Base-by-base conservation (phyloP, 2,888 invertebrate species). In the Dorcus parallelipipedus region DNA sequence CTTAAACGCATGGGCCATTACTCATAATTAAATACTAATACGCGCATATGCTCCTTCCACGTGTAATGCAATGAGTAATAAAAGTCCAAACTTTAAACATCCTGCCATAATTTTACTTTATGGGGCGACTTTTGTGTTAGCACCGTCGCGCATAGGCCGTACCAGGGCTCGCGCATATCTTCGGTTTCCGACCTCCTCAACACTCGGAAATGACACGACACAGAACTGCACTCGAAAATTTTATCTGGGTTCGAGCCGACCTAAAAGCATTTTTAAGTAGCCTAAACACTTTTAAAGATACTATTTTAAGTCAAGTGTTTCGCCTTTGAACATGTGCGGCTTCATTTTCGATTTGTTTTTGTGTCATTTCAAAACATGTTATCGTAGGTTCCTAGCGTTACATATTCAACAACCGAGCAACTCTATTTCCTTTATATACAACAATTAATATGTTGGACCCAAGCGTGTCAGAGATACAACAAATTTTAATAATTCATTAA, bases 191-290 rank as follows among this genome's bases (percentile, higher is more conserved):
- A 48, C 45, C 48, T 40, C 47, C 54, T 38, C 54, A 47, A 49
- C 26, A 39, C 33, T 49, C 40, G 51, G 38, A 33, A 40, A 53
- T 68, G 72, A 72, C 69, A 69, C 69, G 71, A 73, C 71, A 68
- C 73, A 74, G 72, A 73, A 69, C 69, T 67, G 69, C 69, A 72
- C 71, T 71, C 66, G 67, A 71, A 65, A 61, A 63, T 67, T 66
- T 67, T 69, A 69, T 65, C 61, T 60, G 59, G 56, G 63, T 51
- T 62, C 66, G 60, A 62, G 52, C 49, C 54, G 54, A 54, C 64
- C 69, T 76, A 74, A 76, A 76, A 76, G 76, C 76, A 72, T 76
- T 76, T 74, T 74, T 73, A 74, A 75, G 73, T 76, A 75, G 74
- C 75, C 73, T 71, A 73, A 58, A 76, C 73, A 71, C 71, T 71